Evolutionary conservation across 2,797 vertebrate species (phyloP).

Genomic region (Gymnothorax reevesii): DNA sequence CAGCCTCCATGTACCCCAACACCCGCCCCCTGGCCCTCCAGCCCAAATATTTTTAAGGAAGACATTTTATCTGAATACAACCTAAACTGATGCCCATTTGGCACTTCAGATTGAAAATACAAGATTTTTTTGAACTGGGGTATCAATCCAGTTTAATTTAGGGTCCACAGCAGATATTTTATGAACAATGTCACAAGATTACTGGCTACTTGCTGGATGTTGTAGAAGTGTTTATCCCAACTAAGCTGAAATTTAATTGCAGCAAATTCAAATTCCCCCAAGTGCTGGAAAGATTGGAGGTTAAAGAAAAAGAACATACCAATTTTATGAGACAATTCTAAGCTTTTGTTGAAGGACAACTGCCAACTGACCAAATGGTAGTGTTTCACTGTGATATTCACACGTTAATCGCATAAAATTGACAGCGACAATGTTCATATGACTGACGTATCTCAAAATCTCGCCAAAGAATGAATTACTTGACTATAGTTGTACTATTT

Average conservation of each 20-base stretch:
- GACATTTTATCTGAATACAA: not conserved
- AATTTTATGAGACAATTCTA: not conserved
- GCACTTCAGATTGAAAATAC: not conserved
- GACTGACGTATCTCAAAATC: not conserved
- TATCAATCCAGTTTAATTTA: not conserved
- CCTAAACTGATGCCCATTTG: conserved; percentile 9
- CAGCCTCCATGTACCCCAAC: not conserved
- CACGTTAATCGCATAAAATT: not conserved
- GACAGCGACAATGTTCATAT: not conserved
- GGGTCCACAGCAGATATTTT: not conserved
- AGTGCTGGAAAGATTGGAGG: not conserved
- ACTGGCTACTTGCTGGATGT: not conserved
- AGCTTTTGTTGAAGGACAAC: not conserved
- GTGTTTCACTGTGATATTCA: not conserved
- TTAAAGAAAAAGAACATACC: not conserved
- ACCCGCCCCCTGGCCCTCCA: not conserved
- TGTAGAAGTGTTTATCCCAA: not conserved
- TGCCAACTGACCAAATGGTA: not conserved
- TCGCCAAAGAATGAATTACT: not conserved
- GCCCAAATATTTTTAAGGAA: not conserved
- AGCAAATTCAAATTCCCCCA: not conserved
- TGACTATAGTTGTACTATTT: not conserved
- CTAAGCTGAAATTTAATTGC: not conserved
- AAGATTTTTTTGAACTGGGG: not conserved
- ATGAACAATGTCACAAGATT: not conserved